Base-by-base conservation (phyloP, 2,888 invertebrate genomes). In the Choristoneura rosaceana region DNA sequence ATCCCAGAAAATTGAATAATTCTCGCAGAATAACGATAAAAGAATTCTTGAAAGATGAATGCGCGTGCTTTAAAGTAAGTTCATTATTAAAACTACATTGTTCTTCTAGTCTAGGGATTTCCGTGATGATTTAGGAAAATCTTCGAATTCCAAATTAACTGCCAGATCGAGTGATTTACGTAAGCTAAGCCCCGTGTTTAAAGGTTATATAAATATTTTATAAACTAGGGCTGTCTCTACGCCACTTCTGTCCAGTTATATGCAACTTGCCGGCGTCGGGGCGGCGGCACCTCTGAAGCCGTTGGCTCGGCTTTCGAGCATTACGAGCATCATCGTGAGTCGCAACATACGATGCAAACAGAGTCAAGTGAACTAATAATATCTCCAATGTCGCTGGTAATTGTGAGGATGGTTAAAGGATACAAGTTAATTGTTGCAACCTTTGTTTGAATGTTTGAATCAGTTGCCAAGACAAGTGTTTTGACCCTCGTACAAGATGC, bases 271-370 rank as follows among this genome's bases (percentile, higher is more conserved):
- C 43, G 82, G 80, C 82, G 84, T 78, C 85, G 77, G 62, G 17
- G 41, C 73, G 80, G 80, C 87, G 87, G 86, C 82, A 74, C 78
- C 78, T 87, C 74, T 80, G 84, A 86, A 82, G 82, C 77, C 80
- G 79, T 80, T 81, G 71, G 67, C 61, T 71, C 63, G 69, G 66
- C 66, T 71, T 67, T 17, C 68, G 69, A 70, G 59, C 55, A 52
- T 52, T 43, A 17, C 52, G 17, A 52, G 52, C 17, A 64, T 73
- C 73, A 73, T 60, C 64, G 47, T 73, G 73, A 69, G 50, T 64
- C 59, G 64, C 63, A 58, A 64, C 33, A 60, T 70, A 70, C 70
- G 52, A 50, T 66, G n/a, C 66, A 55, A 71, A 60, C 47, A 33
- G 38, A 70, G 61, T 61, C 64, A 64, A 47, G 34, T 52, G 67